phyloP scores from a whole-genome alignment of 1,140 invertebrate species.

The Bombus impatiens region DNA sequence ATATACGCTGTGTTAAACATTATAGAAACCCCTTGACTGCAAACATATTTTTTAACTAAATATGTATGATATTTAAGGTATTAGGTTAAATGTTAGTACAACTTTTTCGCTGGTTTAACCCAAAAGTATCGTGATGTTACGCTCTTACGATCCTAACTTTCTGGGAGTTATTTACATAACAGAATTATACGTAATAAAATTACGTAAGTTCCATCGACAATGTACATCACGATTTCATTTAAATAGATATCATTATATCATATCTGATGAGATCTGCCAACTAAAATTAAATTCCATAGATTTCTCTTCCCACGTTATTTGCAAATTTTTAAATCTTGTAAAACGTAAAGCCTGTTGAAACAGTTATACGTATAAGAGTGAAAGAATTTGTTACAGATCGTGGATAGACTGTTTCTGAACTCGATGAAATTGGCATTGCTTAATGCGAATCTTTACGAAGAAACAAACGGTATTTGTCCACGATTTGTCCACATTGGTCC shows the following conservation, averaged over 20 bases:
- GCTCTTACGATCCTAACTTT: background rate
- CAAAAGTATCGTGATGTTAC: background rate
- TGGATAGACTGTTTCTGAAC: too few species aligned
- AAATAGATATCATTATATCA: background rate
- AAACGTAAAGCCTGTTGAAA: too few species aligned
- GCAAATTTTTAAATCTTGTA: too few species aligned
- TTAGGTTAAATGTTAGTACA: too few species aligned
- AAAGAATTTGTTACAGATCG: too few species aligned
- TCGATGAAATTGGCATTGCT: rapidly evolving
- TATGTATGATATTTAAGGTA: too few species aligned
- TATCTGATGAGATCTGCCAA: background rate
- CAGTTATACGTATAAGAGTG: too few species aligned
- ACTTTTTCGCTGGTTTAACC: too few species aligned
- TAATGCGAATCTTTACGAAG: too few species aligned
- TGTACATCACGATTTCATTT: background rate
- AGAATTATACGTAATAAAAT: background rate
- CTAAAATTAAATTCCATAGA: background rate
- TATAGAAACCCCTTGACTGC: background rate
- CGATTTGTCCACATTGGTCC: too few species aligned
- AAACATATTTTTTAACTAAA: background rate
- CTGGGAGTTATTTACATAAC: background rate
- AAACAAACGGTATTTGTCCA: too few species aligned
- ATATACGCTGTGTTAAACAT: background rate
- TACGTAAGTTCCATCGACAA: background rate
- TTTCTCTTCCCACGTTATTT: too few species aligned